Evolutionary conservation across 2,797 vertebrate species (phyloP), one percentile per base, ranked within the genome.

Genomic region (Okamejei kenojei): DNA sequence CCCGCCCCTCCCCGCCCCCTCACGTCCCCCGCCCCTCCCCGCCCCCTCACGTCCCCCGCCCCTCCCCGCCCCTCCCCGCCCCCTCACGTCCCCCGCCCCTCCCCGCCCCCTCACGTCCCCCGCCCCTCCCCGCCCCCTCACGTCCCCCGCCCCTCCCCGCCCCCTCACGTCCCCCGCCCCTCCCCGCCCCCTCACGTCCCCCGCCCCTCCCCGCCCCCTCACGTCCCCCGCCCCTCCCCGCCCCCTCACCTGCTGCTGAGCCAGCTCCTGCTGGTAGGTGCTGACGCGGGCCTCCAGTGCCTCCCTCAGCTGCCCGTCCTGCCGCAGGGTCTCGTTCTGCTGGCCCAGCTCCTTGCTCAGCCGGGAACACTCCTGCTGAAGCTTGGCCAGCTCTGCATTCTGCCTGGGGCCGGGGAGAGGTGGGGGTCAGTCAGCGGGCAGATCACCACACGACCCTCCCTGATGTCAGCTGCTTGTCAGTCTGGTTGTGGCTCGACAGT

Each of bases 361-460:
- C 94, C 97, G 98, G 94, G 94, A 94, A 93, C 98, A 98, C 95
- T 99, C 98, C 94, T 99, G 98, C 58, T 97, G 97, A 93, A 99
- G 95, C 95, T 99, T 99, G 86, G 98, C 98, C 95, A 99, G 94
- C 95, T 99, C 98, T 0, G 98, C 96, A 0, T 99, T 99, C 94
- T 99, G 98, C 95, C 98, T 99, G 95, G 68, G 95, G 94, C 81
- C 93, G 45, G 45, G 45, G 45, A 54, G 45, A 54, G 45, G 45
- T 93, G 26, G 15, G 10, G 65, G 32, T 76, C 32, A 54, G n/a
- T 92, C 38, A 92, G 38, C 54, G 71, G 17, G 0, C 4, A 54
- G 45, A 54, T 54, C 45, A 54, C 45, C 45, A 54, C 45, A 54
- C 3, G 45, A 54, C 4, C 45, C 4, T 5, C 45, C 45, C 45